Evolutionary conservation across 2,888 invertebrate species (phyloP), one percentile per base, ranked within the genome.

Genomic region (Micoletzkya japonica): DNA sequence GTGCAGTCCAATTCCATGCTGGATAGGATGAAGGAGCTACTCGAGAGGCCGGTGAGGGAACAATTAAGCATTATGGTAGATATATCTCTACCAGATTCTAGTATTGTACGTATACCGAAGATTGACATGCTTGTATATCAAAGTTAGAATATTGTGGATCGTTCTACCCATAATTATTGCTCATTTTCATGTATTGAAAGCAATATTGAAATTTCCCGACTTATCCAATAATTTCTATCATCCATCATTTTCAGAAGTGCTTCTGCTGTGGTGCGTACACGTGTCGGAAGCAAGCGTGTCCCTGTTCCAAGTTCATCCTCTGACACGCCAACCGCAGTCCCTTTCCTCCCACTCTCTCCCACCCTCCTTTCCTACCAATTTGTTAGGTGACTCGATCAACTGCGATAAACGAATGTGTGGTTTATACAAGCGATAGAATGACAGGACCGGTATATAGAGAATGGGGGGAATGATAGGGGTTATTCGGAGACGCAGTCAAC

Each of bases 401-500:
- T 14, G 10, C 10, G n/a, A n/a, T n/a, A n/a, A 44, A 44, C 20
- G 44, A 44, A 44, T 10, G 10, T 10, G 44, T 14, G 20, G 10
- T 44, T 44, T 44, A 20, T 14, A 44, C 44, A 44, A 44, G 20
- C 10, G 20, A 44, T 44, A 44, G 44, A 44, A 44, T 20, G 10
- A 10, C 20, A 44, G 10, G 10, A 10, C 10, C 20, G 44, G 10
- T 14, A 44, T 14, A 20, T 44, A 10, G 20, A 20, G 10, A 44
- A 20, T 14, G 20, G 10, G 44, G 10, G 44, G 20, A 44, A 44
- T 44, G 44, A 54, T 24, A 54, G 26, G 24, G 54, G 24, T 64
- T 37, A 66, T 66, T 66, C 64, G 54, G 37, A 37, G 4, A 66
- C 64, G 30, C 54, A 66, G 30, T 66, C 64, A 32, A 66, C 64